Evolutionary conservation across 2,113 vertebrate genomes (phyloP), one percentile per base, ranked within the genome.

Genomic region (Tupaia tana): DNA sequence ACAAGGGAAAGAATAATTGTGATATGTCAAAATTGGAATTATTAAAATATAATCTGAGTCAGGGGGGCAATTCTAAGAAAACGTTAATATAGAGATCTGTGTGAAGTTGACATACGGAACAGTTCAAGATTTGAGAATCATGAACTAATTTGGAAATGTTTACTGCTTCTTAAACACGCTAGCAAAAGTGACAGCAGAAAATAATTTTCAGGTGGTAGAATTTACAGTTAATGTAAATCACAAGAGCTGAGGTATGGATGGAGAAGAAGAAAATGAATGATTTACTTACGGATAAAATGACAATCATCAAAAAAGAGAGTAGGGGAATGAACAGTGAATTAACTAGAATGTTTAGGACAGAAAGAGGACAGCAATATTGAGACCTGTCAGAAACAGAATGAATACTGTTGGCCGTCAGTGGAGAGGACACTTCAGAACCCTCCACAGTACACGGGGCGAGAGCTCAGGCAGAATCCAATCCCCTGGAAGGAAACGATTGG

Each of bases 211-310:
- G 78, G 70, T 92, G 15, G n/a, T 71, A 80, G 56, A 95, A 79
- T 78, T 95, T 95, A 64, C 94, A 95, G 75, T 86, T 73, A 80
- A 82, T 93, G 29, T 74, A 86, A 89, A 91, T 71, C 29, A 24
- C 80, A 94, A 91, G 61, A 91, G 56, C 59, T 94, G 63, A 61
- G 12, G 75, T 79, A 78, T 24, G 43, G 16, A 59, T 74, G 52
- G 70, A 92, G 7, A 83, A 7, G 58, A 83, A 92, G 67, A 94
- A 95, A 82, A 85, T 71, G 56, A 84, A 75, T 93, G 43, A 84
- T 90, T 78, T 83, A 27, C 84, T 94, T 83, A 91, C 34, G 61
- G 94, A 94, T 91, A 91, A 78, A 96, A 83, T 86, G 70, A 74
- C 61, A 74, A 78, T 69, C 20, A 67, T 59, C 93, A 82, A 91